Conservation (phyloP, 2,888 invertebrate species). For the Drosophila helvetica region DNA sequence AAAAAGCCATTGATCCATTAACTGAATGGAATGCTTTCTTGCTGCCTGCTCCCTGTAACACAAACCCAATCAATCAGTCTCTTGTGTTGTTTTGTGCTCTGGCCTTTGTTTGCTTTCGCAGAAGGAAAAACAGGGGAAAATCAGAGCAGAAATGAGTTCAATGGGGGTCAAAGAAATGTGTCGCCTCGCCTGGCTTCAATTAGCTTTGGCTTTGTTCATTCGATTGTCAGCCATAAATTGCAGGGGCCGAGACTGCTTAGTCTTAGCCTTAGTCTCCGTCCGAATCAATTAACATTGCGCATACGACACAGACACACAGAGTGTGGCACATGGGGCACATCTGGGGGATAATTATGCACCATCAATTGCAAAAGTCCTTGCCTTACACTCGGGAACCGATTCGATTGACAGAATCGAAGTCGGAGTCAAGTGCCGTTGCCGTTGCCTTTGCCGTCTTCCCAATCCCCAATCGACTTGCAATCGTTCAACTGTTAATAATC, state of each 20-base stretch:
- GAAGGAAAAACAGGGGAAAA: slow-evolving; percentile 2
- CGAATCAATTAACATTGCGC: slow-evolving; percentile 40
- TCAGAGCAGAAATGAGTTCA: background rate
- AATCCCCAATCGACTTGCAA: background rate
- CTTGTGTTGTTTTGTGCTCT: background rate
- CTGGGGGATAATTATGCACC: slow-evolving; percentile 5
- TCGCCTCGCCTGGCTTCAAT: slow-evolving; percentile 46
- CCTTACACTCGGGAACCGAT: background rate
- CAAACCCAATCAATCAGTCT: slow-evolving; percentile 60
- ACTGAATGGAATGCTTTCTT: slow-evolving; percentile 15
- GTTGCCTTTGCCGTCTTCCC: too few relatives aligned
- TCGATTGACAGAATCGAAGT: background rate
- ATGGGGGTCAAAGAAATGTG: slow-evolving; percentile 30
- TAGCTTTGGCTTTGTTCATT: slow-evolving; percentile 33
- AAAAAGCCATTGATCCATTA: slow-evolving; percentile 44
- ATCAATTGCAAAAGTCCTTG: slow-evolving; percentile 4
- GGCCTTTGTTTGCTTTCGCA: slow-evolving; percentile 26
- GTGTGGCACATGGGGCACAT: background rate
- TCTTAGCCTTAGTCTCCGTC: too few relatives aligned
- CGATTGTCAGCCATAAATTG: slow-evolving; percentile 40
- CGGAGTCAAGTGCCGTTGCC: background rate
- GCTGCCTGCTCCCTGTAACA: slow-evolving; percentile 22
- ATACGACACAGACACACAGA: slow-evolving; percentile 28
- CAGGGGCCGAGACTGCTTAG: slow-evolving; percentile 8
- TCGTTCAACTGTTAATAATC: slow-evolving; percentile 16